Evolutionary conservation across 2,888 invertebrate genomes (phyloP).

Genomic region (Pterobdella sp.): DNA sequence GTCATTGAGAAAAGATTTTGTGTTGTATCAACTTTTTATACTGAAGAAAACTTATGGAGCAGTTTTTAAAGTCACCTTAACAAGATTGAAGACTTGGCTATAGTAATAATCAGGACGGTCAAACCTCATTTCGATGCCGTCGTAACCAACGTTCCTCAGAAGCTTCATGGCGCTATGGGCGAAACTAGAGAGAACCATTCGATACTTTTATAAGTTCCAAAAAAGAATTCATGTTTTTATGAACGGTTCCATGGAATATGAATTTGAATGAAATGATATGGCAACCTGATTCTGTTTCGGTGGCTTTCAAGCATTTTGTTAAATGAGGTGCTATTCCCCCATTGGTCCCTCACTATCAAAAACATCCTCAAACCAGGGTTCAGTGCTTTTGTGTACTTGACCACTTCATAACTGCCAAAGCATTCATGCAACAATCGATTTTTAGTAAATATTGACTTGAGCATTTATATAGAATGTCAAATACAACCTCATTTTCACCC

Average conservation of each 20-base stretch:
- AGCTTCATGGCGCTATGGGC: neutral
- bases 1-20: too few relatives aligned
- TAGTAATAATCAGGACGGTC: neutral
- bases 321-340: neutral
- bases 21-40: too few relatives aligned
- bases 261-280: neutral
- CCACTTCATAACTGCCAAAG: neutral
- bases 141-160: neutral
- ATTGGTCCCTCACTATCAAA: conserved; percentile 1
- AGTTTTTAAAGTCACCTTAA: neutral
- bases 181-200: neutral
- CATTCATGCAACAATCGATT: too few relatives aligned
- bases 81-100: neutral
- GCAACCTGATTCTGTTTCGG: neutral
- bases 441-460: too few relatives aligned
- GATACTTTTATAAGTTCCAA: neutral
- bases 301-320: neutral
- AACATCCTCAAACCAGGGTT: neutral
- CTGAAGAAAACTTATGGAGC: too few relatives aligned
- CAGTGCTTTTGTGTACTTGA: conserved; percentile 3
- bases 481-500: neutral
- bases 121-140: neutral
- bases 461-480: too few relatives aligned
- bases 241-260: neutral
- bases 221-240: neutral